Conservation (phyloP, 2,113 vertebrate species). For the Chaetops frenatus region DNA sequence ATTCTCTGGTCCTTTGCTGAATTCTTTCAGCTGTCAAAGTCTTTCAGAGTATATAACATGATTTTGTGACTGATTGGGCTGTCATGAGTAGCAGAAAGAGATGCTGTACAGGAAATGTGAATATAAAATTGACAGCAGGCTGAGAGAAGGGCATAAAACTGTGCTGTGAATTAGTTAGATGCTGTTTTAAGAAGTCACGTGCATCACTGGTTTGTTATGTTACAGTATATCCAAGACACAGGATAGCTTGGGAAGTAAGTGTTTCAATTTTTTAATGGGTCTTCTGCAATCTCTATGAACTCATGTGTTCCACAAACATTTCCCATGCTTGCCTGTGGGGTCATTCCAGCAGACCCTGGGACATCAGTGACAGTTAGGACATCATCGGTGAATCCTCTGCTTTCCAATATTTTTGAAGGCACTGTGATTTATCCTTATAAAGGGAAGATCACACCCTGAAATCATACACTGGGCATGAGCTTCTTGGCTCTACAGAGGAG, state of each 20-base stretch:
- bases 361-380: background rate
- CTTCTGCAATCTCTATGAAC: background rate
- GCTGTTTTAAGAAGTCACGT: background rate
- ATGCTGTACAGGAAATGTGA: background rate
- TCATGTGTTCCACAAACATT: background rate
- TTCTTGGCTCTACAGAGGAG: background rate
- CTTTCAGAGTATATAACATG: background rate
- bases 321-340: background rate
- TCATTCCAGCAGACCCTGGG: background rate
- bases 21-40: constrained; percentile 2
- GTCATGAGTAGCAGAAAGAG: background rate
- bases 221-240: background rate
- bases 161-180: background rate
- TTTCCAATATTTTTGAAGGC: background rate
- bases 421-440: background rate
- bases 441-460: background rate
- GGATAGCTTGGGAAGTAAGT: background rate
- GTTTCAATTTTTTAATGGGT: background rate
- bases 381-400: background rate
- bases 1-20: background rate
- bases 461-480: background rate
- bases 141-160: background rate
- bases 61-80: background rate
- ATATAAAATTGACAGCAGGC: background rate
- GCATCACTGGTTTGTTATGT: background rate